Percentiles rank a stretch among this genome's conserved stretches.
These are phyloP conservation scores for Nymphalis io DNA, from an alignment of 1,140 invertebrate species.

Conservation along the genomic window DNA sequence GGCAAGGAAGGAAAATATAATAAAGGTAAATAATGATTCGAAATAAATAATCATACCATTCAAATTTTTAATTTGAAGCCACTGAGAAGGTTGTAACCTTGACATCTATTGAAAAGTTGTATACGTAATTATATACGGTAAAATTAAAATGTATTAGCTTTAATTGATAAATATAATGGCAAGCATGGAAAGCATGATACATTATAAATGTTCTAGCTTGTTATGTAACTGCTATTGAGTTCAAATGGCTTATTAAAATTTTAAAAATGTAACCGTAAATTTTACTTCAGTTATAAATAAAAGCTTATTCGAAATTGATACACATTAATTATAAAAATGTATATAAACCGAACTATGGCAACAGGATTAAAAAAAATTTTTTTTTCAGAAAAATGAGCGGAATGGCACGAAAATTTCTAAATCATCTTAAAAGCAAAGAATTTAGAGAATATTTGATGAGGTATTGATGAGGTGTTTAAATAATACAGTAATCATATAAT, in stretches of 20 bases:
- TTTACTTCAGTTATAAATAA: not conserved
- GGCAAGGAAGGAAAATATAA: constrained; percentile 17
- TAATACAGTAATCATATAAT: too few relatives aligned
- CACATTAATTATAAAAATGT: not conserved
- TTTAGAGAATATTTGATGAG: constrained; percentile 92
- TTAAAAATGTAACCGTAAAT: not conserved
- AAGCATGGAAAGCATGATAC: constrained; percentile 2
- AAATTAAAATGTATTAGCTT: constrained; percentile 23
- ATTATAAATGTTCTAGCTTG: not conserved
- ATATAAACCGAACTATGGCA: not conserved
- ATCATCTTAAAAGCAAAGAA: constrained; percentile 87
- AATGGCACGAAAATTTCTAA: constrained; percentile 77
- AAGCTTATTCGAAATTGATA: too few relatives aligned
- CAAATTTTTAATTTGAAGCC: constrained; percentile 13
- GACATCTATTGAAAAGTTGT: constrained; percentile 43
- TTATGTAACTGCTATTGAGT: not conserved
- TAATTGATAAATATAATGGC: not conserved
- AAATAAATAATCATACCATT: constrained; percentile 16
- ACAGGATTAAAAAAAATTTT: constrained; percentile 16
- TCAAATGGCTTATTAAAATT: too few relatives aligned
- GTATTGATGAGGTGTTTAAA: too few relatives aligned
- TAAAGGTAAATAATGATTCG: constrained; percentile 15
- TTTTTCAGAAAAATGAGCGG: constrained; percentile 73
- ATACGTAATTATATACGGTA: constrained; percentile 46
- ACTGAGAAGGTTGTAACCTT: constrained; percentile 40